Conservation (phyloP, 2,113 vertebrate species). For the Myanophis thanlyinensis region DNA sequence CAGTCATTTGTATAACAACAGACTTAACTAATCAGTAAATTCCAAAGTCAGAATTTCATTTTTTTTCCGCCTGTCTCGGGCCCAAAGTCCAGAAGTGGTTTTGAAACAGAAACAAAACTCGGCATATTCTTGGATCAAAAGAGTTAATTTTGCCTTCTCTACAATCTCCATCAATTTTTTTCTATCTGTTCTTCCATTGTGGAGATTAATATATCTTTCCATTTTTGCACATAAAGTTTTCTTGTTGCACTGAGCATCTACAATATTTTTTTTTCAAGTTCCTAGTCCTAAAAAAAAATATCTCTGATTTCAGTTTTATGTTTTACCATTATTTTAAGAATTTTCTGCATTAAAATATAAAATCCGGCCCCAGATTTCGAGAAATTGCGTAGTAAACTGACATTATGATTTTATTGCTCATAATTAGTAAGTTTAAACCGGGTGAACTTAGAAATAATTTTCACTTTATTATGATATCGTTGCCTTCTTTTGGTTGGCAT, state of each 20-base stretch:
- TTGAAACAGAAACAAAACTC: not conserved
- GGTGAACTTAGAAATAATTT: not conserved
- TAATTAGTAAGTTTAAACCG: not conserved
- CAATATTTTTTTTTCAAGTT: not conserved
- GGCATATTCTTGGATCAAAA: not conserved
- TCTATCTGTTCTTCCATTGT: not conserved
- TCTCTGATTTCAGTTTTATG: not conserved
- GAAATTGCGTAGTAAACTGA: not conserved
- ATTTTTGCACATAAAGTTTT: not conserved
- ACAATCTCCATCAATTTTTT: not conserved
- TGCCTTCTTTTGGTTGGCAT: not conserved
- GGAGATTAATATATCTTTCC: not conserved
- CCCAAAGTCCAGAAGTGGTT: not conserved
- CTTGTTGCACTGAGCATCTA: not conserved
- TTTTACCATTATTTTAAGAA: not conserved
- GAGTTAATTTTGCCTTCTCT: no score
- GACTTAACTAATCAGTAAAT: no score
- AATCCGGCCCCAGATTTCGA: not conserved
- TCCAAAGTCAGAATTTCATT: no score
- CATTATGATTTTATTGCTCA: not conserved
- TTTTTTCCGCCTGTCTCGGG: fast-evolving
- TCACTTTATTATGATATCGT: not conserved
- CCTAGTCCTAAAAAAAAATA: not conserved
- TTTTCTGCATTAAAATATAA: not conserved
- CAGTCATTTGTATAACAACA: no score